Evolutionary conservation across 2,888 invertebrate species (phyloP).

Genomic region (Phyllotreta cruciferae): DNA sequence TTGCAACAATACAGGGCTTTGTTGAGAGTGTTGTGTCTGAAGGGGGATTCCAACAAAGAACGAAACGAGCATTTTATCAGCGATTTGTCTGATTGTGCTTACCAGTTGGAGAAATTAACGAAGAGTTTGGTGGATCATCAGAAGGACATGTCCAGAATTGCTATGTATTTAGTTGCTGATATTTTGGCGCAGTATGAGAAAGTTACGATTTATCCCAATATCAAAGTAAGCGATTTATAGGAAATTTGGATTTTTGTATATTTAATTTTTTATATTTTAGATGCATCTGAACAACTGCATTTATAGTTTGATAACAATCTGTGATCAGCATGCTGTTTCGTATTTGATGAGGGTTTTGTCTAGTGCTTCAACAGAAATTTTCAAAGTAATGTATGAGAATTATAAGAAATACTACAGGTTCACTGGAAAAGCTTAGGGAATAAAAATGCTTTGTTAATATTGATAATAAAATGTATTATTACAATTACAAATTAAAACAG

Average conservation of each 20-base stretch:
- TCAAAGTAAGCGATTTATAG: constrained; percentile 58
- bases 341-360: constrained; percentile 59
- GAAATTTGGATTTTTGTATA: background rate
- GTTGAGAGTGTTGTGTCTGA: constrained; percentile 49
- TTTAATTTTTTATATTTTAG: constrained; percentile 52
- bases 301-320: constrained; percentile 59
- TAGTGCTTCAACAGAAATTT: constrained; percentile 61
- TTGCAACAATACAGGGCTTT: constrained; percentile 54
- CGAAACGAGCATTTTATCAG: constrained; percentile 38
- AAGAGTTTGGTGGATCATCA: constrained; percentile 52
- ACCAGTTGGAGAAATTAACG: constrained; percentile 57
- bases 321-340: constrained; percentile 60
- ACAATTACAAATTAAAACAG: constrained; percentile 36
- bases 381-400: constrained; percentile 59
- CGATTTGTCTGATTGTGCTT: constrained; percentile 54
- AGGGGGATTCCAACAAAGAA: constrained; percentile 48
- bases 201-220: constrained; percentile 57
- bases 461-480: constrained; percentile 31
- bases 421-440: constrained; percentile 60
- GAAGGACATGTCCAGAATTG: constrained; percentile 59
- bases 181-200: constrained; percentile 60
- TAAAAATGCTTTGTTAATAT: constrained; percentile 15
- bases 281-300: constrained; percentile 60
- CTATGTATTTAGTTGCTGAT: constrained; percentile 61
- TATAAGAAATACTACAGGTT: constrained; percentile 62